These are phyloP conservation scores for Sceloporus undulatus DNA, from an alignment of 2,113 vertebrate species.

Conservation along the genomic window DNA sequence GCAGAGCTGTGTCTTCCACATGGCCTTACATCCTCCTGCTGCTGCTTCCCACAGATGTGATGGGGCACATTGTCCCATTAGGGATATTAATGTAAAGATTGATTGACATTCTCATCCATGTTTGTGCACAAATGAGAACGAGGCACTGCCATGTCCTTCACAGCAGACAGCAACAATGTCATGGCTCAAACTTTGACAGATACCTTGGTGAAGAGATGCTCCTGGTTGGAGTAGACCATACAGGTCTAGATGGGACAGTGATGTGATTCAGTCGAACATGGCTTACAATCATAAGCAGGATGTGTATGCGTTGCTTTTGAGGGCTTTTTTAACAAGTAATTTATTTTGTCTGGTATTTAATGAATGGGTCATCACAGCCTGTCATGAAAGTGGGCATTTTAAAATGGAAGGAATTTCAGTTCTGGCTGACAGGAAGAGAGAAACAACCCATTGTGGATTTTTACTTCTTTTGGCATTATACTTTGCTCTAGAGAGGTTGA, in stretches of 20 bases:
- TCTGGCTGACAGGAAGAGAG: slow-evolving; percentile 43
- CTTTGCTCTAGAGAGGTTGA: slow-evolving; percentile 56
- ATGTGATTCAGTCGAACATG: background rate
- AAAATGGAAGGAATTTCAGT: slow-evolving; percentile 30
- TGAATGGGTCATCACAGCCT: slow-evolving; percentile 9
- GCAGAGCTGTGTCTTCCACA: background rate
- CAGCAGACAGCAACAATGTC: no score
- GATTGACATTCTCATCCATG: no score
- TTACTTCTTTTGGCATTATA: slow-evolving; percentile 43
- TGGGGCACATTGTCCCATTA: no score
- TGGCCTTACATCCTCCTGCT: no score
- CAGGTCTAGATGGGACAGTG: background rate
- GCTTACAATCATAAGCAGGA: background rate
- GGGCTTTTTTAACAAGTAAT: slow-evolving; percentile 52
- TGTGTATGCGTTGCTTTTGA: slow-evolving; percentile 12
- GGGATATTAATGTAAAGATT: no score
- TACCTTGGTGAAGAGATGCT: no score
- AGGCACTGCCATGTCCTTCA: no score
- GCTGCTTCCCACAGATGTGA: no score
- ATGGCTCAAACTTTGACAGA: background rate
- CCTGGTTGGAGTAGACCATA: no score
- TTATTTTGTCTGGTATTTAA: slow-evolving; percentile 29
- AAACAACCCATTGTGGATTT: background rate
- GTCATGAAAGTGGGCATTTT: slow-evolving; percentile 46
- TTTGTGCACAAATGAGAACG: no score